phyloP scores from a whole-genome alignment of 37 sponge, comb jelly and placozoan species.

The Oscarella lobularis region DNA sequence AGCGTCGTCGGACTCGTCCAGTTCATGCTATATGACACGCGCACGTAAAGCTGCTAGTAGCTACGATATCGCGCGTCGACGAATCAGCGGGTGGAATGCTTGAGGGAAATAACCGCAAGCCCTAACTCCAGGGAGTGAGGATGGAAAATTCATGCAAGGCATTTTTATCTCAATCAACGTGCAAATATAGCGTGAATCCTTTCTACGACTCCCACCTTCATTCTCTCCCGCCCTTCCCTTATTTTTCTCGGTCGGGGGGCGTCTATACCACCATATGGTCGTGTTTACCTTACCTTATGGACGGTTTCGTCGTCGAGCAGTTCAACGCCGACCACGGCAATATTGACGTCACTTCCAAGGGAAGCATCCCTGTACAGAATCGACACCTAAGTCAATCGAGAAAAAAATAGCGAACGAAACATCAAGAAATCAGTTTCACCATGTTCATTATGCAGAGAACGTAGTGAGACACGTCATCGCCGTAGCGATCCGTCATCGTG shows the following conservation, averaged over 20 bases:
- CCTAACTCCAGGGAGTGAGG: neutral
- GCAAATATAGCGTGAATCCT: too few relatives aligned
- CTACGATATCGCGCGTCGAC: too few relatives aligned
- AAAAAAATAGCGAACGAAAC: neutral
- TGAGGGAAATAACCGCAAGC: neutral
- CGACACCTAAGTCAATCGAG: constrained; percentile 13
- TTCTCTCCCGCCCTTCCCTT: too few relatives aligned
- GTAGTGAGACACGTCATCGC: constrained; percentile 15
- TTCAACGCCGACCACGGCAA: constrained; percentile 23
- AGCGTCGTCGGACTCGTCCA: too few relatives aligned
- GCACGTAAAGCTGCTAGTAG: too few relatives aligned
- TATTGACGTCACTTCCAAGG: constrained; percentile 19
- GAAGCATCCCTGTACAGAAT: constrained; percentile 28
- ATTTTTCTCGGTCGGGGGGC: too few relatives aligned
- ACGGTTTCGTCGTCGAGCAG: constrained; percentile 14
- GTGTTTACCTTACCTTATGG: too few relatives aligned
- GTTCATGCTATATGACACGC: too few relatives aligned
- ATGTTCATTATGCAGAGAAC: constrained; percentile 36
- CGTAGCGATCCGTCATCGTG: constrained; percentile 14
- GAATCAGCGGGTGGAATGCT: too few relatives aligned
- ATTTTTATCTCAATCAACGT: constrained; percentile 8
- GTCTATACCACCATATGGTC: too few relatives aligned
- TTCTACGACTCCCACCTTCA: too few relatives aligned
- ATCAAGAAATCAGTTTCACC: constrained; percentile 6
- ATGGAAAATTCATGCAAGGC: neutral